Evolutionary conservation across 2,113 vertebrate species (phyloP), one percentile per base, ranked within the genome.

Genomic region (Genyomyrus donnyi): DNA sequence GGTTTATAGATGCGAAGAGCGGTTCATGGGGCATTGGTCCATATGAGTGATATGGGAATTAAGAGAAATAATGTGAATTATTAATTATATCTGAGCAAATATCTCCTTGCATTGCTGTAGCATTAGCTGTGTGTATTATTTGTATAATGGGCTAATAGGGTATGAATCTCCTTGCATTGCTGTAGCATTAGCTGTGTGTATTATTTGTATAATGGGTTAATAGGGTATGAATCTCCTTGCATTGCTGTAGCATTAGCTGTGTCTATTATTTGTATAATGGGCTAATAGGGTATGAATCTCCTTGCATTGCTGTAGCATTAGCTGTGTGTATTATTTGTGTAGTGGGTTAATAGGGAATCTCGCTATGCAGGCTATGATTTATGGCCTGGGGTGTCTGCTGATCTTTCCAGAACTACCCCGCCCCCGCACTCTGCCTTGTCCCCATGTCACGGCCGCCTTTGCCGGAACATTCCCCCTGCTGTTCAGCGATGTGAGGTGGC

Each of bases 341-440:
- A 49, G 0, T 49, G 48, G 10, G 11, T 49, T 49, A 42, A 46
- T 45, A 84, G 8, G 17, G 8, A 42, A 45, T 46, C 5, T 42
- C 0, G 1, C 11, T 90, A 92, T 91, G 48, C 70, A 49, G 90
- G 91, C 93, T 93, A 50, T 90, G 92, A 93, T 93, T 93, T 91
- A 91, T 90, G 87, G 86, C 87, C 0, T 5, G 80, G 77, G 88
- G 56, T 31, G 66, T 74, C 66, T 35, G 66, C 66, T 15, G 66
- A 35, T 74, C 27, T 74, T 74, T 35, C 66, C 13, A 15, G 3
- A 66, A 66, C 15, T 1, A 17, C 50, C 9, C 10, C 27, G 13
- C 56, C 90, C 88, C 86, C 52, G 9, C 19, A 24, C 83, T 85
- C 19, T 42, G 8, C 8, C 3, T 24, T 11, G 21, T 46, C 46